Base-by-base conservation (phyloP, 2,888 invertebrate genomes). In the Fragum whitleyi region DNA sequence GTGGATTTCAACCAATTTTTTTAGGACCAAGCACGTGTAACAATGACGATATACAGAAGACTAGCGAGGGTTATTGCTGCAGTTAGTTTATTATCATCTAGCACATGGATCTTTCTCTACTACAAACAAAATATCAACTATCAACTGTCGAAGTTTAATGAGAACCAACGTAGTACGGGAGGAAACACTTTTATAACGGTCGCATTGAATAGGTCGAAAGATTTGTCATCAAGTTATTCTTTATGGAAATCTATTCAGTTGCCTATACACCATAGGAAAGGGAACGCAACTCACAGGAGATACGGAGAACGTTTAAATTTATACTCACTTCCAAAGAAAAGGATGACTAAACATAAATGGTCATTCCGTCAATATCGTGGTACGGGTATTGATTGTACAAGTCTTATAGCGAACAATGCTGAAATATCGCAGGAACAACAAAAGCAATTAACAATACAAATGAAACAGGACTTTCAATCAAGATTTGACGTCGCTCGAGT, bases 221-320 rank as follows among this genome's bases (percentile, higher is more conserved):
- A 19, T 7, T 21, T 6, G 21, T 55, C 55, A 23, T 28, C 28
- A 7, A 57, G 26, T 28, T 57, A 57, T 28, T 57, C 23, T 28
- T 28, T 57, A 7, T 62, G 62, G 62, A 36, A 62, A 19, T 9
- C 28, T 14, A 32, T 62, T 19, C n/a, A 36, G 19, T n/a, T 32
- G 2, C 62, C 23, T 0, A 32, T 9, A n/a, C 28, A 32, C 16
- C n/a, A 36, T 19, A 62, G 32, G 21, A 36, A n/a, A 28, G 62
- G 36, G 19, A 19, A 32, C 36, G 62, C 36, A 19, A 32, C 19
- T 19, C 62, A 62, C 32, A 23, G 36, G 28, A 62, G 32, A 32
- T 36, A 36, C 19, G 62, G 62, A 9, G 36, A 62, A 36, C 62
- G 28, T 32, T 36, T 62, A 9, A n/a, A 62, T n/a, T 32, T 62